These are phyloP conservation scores for Epinephelus coioides DNA, from an alignment of 2,797 vertebrate genomes.

Conservation along the genomic window DNA sequence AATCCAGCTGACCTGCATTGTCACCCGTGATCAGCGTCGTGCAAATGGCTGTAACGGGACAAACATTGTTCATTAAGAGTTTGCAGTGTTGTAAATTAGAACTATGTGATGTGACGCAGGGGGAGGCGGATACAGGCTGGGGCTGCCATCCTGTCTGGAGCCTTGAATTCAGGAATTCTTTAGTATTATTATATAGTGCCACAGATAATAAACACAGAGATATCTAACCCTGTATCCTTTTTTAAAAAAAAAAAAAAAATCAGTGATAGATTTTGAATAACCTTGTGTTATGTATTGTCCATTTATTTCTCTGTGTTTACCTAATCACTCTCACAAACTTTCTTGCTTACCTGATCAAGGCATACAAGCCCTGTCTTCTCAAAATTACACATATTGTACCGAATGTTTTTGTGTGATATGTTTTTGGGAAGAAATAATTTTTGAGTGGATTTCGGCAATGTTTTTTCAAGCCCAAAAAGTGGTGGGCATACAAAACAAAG, in stretches of 20 bases:
- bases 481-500: no score
- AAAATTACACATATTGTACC: no score
- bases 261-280: background rate
- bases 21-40: conserved; percentile 71
- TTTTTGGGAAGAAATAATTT: no score
- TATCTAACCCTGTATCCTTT: background rate
- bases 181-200: background rate
- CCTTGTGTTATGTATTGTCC: background rate
- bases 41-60: conserved; percentile 44
- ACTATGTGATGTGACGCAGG: conserved; percentile 24
- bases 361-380: no score
- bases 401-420: no score
- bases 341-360: no score
- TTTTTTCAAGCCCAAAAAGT: no score
- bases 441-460: no score
- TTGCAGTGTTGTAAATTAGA: conserved; percentile 42
- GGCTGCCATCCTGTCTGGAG: conserved; percentile 37
- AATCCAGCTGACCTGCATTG: conserved; percentile 61
- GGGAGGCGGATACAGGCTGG: background rate
- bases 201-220: background rate
- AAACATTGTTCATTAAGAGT: conserved; percentile 60
- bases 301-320: background rate
- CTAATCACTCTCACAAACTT: background rate
- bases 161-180: conserved; percentile 14
- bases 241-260: background rate